Base-by-base conservation (phyloP, 2,797 vertebrate species). In the Philypnodon macrostomus region DNA sequence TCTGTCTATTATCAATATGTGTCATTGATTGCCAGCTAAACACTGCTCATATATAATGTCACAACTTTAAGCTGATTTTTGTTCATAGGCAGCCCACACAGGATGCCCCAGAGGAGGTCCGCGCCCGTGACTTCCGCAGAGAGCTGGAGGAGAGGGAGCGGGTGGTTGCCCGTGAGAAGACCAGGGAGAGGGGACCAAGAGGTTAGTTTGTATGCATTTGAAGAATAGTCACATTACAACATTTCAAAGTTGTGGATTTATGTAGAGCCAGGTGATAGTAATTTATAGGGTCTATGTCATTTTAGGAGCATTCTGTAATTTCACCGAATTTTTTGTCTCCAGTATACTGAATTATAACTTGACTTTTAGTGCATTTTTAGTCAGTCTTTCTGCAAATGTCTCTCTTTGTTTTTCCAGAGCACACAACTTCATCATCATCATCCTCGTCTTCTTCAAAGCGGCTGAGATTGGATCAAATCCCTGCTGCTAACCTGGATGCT, bases 371-470 rank as follows among this genome's bases (percentile, higher is more conserved):
- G 6, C 6, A 10, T 29, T 9, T 9, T 29, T 1, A 11, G 8
- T 10, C 27, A n/a, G n/a, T 29, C 27, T 29, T 8, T 10, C 12
- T 29, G 27, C 9, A 2, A 7, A 29, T 17, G n/a, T 17, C 26
- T 17, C 16, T 30, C 76, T 73, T 1, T 14, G n/a, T n/a, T n/a
- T n/a, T n/a, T n/a, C n/a, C n/a, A 98, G 95, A 99, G 45, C 95
- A 98, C 67, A 95, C 95, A 47, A 95, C 93, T 14, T 95, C 94
- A 3, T 98, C 81, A 5, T 83, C 81, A 1, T 81, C 94, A 1
- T 96, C 96, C 1, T 98, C 96, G 2, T 98, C 95, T 0, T 92
- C 97, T 33, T 97, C 97, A 26, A 99, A 99, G 86, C 93, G 97
- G 45, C 96, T 95, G 57, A 90, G 95, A 3, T 82, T 99, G 50